Percentiles rank a stretch among this genome's conserved stretches.
Evolutionary conservation across 2,797 vertebrate genomes (phyloP).

Genomic region (Molothrus aeneus): DNA sequence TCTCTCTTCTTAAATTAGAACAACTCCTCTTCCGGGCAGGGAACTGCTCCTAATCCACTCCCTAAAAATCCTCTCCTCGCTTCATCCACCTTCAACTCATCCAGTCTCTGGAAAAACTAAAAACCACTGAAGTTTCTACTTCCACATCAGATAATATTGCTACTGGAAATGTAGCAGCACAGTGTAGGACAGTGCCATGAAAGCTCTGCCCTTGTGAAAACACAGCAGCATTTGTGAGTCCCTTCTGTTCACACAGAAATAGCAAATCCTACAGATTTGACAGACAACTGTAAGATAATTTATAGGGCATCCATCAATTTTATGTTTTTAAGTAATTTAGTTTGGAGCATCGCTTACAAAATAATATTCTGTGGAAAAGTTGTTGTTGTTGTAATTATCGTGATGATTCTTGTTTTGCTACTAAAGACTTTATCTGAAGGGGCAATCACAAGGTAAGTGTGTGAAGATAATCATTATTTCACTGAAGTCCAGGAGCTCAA

Average conservation of each 20-base stretch:
- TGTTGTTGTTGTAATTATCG: background rate
- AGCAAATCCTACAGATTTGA: background rate
- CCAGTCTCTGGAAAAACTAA: background rate
- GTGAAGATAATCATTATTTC: background rate
- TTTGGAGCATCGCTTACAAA: background rate
- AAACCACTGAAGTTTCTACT: background rate
- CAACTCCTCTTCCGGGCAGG: background rate
- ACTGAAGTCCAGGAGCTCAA: background rate
- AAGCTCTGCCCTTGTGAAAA: background rate
- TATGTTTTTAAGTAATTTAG: background rate
- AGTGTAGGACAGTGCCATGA: accelerated
- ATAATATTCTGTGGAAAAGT: background rate
- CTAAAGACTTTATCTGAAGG: background rate
- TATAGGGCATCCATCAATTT: background rate
- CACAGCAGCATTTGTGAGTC: background rate
- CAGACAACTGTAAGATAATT: background rate
- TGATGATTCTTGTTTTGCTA: background rate
- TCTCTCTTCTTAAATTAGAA: constrained; percentile 15
- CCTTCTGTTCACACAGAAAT: background rate
- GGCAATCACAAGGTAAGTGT: background rate
- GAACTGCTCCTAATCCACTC: background rate
- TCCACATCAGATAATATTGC: background rate
- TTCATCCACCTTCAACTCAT: background rate
- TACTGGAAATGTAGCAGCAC: background rate
- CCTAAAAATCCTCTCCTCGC: background rate